Evolutionary conservation across 2,797 vertebrate genomes (phyloP), one percentile per base, ranked within the genome.

Genomic region (Alcedo atthis): DNA sequence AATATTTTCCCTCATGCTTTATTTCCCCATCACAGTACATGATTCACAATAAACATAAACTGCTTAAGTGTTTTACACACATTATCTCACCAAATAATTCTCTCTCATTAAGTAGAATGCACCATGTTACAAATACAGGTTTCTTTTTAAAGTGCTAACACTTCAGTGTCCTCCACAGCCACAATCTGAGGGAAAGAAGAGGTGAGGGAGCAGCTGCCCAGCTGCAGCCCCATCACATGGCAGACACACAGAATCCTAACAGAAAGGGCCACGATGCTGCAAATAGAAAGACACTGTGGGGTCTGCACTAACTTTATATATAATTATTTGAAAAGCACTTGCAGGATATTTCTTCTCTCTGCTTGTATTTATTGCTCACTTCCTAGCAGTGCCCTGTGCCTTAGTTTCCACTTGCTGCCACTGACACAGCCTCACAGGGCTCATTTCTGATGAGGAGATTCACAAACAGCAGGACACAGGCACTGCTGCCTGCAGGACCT

Each of bases 401-500:
- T 75, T 33, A 30, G 51, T 80, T 90, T 81, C 75, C 76, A 70
- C 33, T 43, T 58, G 11, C 21, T 35, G 30, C 5, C 48, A 15
- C 66, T 20, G 40, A 12, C 35, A 14, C 15, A 8, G 64, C 57
- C 68, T 61, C 66, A 42, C 81, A 77, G 64, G 4, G 18, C 32
- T 42, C 32, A n/a, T 64, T 75, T 64, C 73, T 75, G 76, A 5
- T 30, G 30, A 12, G 68, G 54, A 70, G 40, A 61, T 21, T 57
- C 5, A 54, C 9, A 51, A 79, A 57, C 1, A 58, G 71, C 71
- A 70, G 89, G 46, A 81, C 62, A 66, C 1, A 24, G 76, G 73
- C 89, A 54, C 51, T 62, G 35, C 18, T 71, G 94, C 58, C 92
- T 62, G 87, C 87, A 73, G 93, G 73, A 93, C 17, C 49, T 32